Evolutionary conservation across 2,113 vertebrate genomes (phyloP).

Genomic region (Dermatemys mawii): DNA sequence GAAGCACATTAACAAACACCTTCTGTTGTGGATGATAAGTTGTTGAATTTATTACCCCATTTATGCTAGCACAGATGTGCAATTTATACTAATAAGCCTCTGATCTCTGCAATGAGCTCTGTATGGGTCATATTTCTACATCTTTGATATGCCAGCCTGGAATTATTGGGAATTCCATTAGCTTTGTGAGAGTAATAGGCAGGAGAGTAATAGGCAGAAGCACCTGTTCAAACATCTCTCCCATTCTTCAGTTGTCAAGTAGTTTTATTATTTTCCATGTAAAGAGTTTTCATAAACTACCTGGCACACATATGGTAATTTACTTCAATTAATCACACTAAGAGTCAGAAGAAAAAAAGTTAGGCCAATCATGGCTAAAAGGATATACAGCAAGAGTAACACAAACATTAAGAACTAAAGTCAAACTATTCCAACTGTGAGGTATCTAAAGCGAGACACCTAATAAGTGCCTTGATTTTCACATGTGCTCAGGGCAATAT

Average conservation of each 20-base stretch:
- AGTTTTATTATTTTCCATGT: neutral
- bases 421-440: neutral
- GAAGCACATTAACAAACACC: neutral
- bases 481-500: neutral
- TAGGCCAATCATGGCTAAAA: neutral
- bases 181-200: fast-evolving
- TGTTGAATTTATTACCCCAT: neutral
- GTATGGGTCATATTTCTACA: neutral
- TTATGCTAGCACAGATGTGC: neutral
- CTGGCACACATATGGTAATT: neutral
- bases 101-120: neutral
- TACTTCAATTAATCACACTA: neutral
- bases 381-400: neutral
- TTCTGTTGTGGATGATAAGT: neutral
- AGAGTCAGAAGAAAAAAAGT: neutral
- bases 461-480: neutral
- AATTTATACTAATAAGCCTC: neutral
- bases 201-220: fast-evolving
- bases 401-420: neutral
- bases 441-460: neutral
- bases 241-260: fast-evolving
- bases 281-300: neutral
- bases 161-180: neutral
- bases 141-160: neutral
- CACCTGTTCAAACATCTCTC: neutral